A percentile compares a stretch with the other conserved stretches of the same genome.
phyloP scores from a whole-genome alignment of 2,113 vertebrate species.

The Sinosuthora webbiana region DNA sequence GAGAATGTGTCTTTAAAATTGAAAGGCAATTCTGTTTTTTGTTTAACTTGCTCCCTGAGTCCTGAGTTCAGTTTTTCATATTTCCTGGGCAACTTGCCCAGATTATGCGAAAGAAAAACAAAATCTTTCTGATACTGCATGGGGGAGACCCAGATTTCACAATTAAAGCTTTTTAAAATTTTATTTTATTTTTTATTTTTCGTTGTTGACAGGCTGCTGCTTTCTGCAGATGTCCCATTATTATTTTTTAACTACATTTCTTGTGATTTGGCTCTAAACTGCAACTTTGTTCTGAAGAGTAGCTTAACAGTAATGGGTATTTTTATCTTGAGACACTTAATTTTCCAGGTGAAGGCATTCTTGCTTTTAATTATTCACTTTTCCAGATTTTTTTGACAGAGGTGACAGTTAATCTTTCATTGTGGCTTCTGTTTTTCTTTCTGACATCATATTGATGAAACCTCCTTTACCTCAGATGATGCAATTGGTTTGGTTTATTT shows the following conservation, averaged over 20 bases:
- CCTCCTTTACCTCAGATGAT: neutral
- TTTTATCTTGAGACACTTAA: neutral
- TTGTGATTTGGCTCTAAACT: neutral
- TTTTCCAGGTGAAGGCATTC: neutral
- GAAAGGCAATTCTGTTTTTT: conserved; percentile 12
- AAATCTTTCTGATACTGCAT: conserved; percentile 11
- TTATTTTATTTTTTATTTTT: neutral
- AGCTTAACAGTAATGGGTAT: neutral
- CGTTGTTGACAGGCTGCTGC: neutral
- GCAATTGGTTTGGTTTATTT: neutral
- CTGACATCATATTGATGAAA: neutral
- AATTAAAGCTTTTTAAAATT: neutral
- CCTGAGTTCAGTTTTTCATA: conserved; percentile 52
- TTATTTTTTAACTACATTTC: neutral
- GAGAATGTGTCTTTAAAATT: neutral
- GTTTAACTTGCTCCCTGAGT: conserved; percentile 31
- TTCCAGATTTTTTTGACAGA: neutral
- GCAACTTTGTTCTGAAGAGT: neutral
- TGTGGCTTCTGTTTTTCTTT: neutral
- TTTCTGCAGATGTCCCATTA: neutral
- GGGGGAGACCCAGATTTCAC: conserved; percentile 1
- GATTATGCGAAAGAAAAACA: conserved; percentile 41
- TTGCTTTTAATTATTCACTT: neutral
- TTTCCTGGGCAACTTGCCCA: conserved; percentile 57
- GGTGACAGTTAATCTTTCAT: neutral